Percentiles rank a stretch among this genome's conserved stretches.
These are phyloP conservation scores for Cydia fagiglandana DNA, from an alignment of 1,140 invertebrate species.

Conservation along the genomic window DNA sequence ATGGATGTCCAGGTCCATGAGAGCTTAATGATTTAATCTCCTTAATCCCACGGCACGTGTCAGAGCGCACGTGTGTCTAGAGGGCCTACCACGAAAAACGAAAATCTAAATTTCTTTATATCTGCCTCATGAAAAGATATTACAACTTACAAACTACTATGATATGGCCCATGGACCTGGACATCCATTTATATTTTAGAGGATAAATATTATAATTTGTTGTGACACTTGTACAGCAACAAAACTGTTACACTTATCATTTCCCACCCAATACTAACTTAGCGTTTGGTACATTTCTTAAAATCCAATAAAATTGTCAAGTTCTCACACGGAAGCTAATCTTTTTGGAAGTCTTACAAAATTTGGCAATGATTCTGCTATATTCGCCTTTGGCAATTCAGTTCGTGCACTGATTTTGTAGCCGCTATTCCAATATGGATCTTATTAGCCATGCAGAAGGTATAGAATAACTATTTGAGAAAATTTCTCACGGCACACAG, in stretches of 20 bases:
- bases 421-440: neutral
- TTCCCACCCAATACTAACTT: neutral
- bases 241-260: neutral
- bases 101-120: no score
- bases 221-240: no score
- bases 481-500: conserved; percentile 28
- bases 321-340: neutral
- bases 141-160: no score
- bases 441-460: conserved; percentile 15
- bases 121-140: no score
- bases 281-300: neutral
- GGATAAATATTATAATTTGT: no score
- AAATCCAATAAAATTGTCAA: conserved; percentile 17
- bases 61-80: no score
- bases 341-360: conserved; percentile 10
- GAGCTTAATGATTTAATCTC: no score
- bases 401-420: conserved; percentile 22
- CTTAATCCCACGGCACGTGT: no score
- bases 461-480: neutral
- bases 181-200: no score
- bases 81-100: no score
- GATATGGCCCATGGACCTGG: no score
- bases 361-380: conserved; percentile 29
- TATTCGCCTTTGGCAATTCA: conserved; percentile 12
- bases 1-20: no score